Evolutionary conservation across 2,797 vertebrate genomes (phyloP).

Genomic region (Spheniscus humboldti): DNA sequence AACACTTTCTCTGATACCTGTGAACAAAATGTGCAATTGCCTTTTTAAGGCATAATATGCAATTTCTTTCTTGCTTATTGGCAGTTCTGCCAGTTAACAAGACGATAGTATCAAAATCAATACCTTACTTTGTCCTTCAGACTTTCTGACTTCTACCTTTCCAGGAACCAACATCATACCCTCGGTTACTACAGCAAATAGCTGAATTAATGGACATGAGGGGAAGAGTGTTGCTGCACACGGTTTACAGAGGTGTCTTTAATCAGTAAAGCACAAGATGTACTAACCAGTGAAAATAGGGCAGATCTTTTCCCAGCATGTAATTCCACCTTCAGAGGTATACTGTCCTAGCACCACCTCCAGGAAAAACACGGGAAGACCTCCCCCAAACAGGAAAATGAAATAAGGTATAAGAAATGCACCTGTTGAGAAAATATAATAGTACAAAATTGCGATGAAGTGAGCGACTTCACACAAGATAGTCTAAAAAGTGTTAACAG

Average conservation of each 20-base stretch:
- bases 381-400: constrained; percentile 98
- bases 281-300: constrained; percentile 96
- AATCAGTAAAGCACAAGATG: neutral
- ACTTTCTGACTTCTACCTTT: constrained; percentile 27
- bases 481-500: neutral
- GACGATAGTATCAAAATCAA: constrained; percentile 31
- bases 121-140: constrained; percentile 12
- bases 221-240: neutral
- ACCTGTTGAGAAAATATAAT: constrained; percentile 75
- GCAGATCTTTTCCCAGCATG: constrained; percentile 98
- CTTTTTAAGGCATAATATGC: neutral
- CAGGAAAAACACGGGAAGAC: constrained; percentile 97
- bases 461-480: neutral
- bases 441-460: neutral
- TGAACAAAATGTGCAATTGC: neutral
- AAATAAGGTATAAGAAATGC: constrained; percentile 99
- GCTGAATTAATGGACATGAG: neutral
- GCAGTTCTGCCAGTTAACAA: constrained; percentile 17
- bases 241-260: neutral
- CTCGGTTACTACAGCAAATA: neutral
- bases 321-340: constrained; percentile 98
- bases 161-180: neutral
- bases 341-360: constrained; percentile 98
- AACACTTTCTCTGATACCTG: neutral
- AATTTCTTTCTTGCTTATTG: neutral